Evolutionary conservation across 1,140 invertebrate genomes (phyloP).

Genomic region (Drosophila azteca): DNA sequence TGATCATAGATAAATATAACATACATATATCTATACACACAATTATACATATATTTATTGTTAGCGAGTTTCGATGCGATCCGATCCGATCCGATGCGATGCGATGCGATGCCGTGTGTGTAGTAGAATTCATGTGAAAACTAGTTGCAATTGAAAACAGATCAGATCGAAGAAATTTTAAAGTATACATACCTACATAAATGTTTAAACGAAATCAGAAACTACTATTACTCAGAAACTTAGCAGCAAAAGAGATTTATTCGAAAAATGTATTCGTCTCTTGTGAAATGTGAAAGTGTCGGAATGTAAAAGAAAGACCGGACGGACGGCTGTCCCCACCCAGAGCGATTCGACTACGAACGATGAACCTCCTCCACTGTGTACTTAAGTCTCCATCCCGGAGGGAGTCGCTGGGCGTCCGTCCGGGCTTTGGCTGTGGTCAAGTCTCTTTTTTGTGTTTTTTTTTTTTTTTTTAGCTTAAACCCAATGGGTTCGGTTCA

Average conservation of each 20-base stretch:
- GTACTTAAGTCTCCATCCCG: slow-evolving; percentile 58
- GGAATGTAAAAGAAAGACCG: slow-evolving; percentile 25
- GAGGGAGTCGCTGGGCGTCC: slow-evolving; percentile 7
- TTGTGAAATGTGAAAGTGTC: slow-evolving; percentile 23
- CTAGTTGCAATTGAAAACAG: slow-evolving; percentile 43
- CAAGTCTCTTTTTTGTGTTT: slow-evolving; percentile 12
- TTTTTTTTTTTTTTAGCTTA: slow-evolving; percentile 48
- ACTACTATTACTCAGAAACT: slow-evolving; percentile 40
- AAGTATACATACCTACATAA: slow-evolving; percentile 33
- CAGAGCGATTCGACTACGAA: neutral
- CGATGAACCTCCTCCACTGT: slow-evolving; percentile 7
- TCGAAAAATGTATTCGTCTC: slow-evolving; percentile 35
- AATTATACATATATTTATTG: slow-evolving; percentile 44
- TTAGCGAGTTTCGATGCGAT: slow-evolving; percentile 45
- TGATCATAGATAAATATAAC: slow-evolving; percentile 43
- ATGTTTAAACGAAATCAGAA: slow-evolving; percentile 8
- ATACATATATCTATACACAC: slow-evolving; percentile 17
- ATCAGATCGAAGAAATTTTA: slow-evolving; percentile 32
- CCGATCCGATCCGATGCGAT: slow-evolving; percentile 31
- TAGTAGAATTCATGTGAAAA: slow-evolving; percentile 41
- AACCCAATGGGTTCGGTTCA: slow-evolving; percentile 73
- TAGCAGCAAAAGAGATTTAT: slow-evolving; percentile 48
- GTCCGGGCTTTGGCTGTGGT: slow-evolving; percentile 37
- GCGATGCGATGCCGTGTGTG: slow-evolving; percentile 33
- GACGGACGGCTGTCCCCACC: slow-evolving; percentile 3